Base-by-base conservation (phyloP, 2,113 vertebrate genomes). In the Festucalex cinctus region DNA sequence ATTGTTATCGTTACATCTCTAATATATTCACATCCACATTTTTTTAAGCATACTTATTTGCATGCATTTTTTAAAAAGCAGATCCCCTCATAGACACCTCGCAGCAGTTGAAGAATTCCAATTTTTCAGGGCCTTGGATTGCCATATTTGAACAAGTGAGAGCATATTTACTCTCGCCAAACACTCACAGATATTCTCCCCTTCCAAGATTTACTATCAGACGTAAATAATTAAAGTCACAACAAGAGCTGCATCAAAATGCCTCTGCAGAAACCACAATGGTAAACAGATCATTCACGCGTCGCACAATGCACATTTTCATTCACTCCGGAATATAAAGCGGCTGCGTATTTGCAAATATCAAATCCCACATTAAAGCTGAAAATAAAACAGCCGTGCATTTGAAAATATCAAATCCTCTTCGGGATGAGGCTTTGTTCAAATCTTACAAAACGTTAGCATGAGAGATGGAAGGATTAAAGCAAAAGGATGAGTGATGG, bases 401-500 rank as follows among this genome's bases (percentile, higher is more conserved):
- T 32, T 32, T 32, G 28, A 32, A 32, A 32, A 32, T 2, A 32
- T 32, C 28, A 32, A 32, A 32, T 32, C 28, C 9, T 39, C n/a
- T 36, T 43, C 32, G 19, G 43, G 36, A 41, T 53, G 54, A 7
- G 24, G 22, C 24, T 43, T 58, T 63, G 58, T 66, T 63, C 48
- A 43, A 39, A 28, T 58, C 35, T 22, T 64, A 24, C 46, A 71
- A 28, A 56, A n/a, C 35, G 48, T 53, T 63, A 51, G 20, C 13
- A 35, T 57, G 53, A 60, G 53, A 64, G 16, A 19, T 65, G 24
- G 24, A 62, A 43, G 37, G 70, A 65, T 76, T 65, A 65, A 44
- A 43, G 54, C 19, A 62, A 43, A 46, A 49, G 22, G 44, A 69
- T 41, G 41, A 32, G 60, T 19, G 26, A 63, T 66, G 43, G 70